These are phyloP conservation scores for Lathamus discolor DNA, from an alignment of 2,113 vertebrate genomes.

Conservation along the genomic window DNA sequence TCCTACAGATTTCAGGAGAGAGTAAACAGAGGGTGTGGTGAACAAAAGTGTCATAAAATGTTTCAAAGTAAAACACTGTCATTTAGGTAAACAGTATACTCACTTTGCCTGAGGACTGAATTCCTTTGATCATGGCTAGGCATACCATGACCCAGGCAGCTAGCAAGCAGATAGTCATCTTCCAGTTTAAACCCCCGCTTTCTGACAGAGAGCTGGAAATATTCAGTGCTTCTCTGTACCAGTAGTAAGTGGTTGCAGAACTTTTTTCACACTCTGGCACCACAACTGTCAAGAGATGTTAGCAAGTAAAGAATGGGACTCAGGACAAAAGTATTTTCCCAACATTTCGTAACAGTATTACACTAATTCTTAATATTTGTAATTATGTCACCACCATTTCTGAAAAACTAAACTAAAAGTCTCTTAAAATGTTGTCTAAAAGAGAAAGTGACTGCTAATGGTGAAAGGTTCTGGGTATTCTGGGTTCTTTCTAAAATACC, in stretches of 20 bases:
- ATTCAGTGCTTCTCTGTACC: slow-evolving; percentile 93
- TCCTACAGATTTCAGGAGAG: not conserved
- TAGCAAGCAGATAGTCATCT: slow-evolving; percentile 91
- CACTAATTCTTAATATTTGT: not conserved
- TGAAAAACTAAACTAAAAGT: not conserved
- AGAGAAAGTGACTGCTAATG: not conserved
- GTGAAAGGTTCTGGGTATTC: not conserved
- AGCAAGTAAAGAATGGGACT: not conserved
- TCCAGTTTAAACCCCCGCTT: slow-evolving; percentile 94
- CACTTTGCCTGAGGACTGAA: slow-evolving; percentile 98
- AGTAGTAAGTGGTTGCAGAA: slow-evolving; percentile 96
- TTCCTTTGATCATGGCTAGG: slow-evolving; percentile 98
- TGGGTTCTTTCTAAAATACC: not conserved
- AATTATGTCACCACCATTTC: not conserved
- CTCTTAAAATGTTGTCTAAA: not conserved
- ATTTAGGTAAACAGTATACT: slow-evolving; percentile 51
- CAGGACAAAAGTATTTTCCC: not conserved
- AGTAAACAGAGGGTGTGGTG: not conserved
- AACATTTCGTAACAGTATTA: not conserved
- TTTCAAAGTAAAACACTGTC: not conserved
- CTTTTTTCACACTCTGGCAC: slow-evolving; percentile 96
- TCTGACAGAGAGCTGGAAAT: slow-evolving; percentile 92
- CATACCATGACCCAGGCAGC: slow-evolving; percentile 92
- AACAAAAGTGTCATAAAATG: not conserved
- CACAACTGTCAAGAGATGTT: slow-evolving; percentile 76